Evolutionary conservation across 2,888 invertebrate genomes (phyloP).

Genomic region (Sympetrum striolatum): DNA sequence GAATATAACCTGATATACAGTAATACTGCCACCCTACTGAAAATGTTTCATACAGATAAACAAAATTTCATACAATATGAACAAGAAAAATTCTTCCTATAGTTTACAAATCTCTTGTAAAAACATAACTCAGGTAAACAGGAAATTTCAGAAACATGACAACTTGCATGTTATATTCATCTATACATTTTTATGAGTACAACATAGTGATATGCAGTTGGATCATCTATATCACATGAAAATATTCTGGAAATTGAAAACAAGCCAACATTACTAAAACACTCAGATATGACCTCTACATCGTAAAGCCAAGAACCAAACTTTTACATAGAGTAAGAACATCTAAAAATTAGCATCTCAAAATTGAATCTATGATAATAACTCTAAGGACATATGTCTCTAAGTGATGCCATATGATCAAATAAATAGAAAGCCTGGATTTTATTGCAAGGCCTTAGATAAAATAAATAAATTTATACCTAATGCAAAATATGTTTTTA

Average conservation of each 20-base stretch:
- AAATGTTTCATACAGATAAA: constrained; percentile 24
- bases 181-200: constrained; percentile 35
- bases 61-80: constrained; percentile 14
- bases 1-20: constrained; percentile 33
- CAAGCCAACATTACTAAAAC: constrained; percentile 8
- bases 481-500: neutral
- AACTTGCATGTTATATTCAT: constrained; percentile 16
- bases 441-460: neutral
- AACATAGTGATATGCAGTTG: constrained; percentile 33
- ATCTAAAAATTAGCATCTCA: neutral
- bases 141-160: constrained; percentile 33
- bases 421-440: constrained; percentile 15
- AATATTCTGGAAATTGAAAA: constrained; percentile 22
- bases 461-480: neutral
- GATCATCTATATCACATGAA: constrained; percentile 35
- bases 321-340: neutral
- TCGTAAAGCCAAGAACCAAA: constrained; percentile 18
- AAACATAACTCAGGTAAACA: constrained; percentile 2
- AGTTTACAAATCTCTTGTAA: neutral
- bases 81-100: neutral
- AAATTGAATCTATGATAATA: neutral
- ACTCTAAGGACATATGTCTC: constrained; percentile 21
- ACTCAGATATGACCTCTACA: constrained; percentile 30
- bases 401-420: constrained; percentile 44
- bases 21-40: constrained; percentile 39